These are phyloP conservation scores for Neotragus moschatus DNA, from an alignment of 2,113 vertebrate species.

Conservation along the genomic window DNA sequence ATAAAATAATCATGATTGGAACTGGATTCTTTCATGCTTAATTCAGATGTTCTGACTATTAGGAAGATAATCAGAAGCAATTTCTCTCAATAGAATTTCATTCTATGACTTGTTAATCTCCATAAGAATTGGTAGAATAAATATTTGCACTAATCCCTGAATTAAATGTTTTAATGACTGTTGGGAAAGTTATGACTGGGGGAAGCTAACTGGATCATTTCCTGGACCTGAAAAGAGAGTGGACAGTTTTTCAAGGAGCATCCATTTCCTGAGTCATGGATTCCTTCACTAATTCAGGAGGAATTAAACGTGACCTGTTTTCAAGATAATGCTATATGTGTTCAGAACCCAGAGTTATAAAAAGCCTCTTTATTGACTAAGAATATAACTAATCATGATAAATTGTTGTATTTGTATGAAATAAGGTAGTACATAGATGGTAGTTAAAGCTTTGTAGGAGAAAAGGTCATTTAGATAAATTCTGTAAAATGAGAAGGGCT, in stretches of 20 bases:
- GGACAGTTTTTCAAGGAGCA: neutral
- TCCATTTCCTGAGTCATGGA: neutral
- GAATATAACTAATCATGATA: neutral
- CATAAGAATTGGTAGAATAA: neutral
- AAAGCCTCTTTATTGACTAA: neutral
- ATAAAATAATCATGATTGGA: neutral
- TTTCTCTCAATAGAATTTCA: neutral
- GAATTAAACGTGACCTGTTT: neutral
- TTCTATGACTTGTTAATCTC: neutral
- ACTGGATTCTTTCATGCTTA: neutral
- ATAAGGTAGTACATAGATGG: neutral
- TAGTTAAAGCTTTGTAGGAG: neutral
- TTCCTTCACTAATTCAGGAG: neutral
- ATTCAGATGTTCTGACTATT: neutral
- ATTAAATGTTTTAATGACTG: neutral
- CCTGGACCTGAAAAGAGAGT: neutral
- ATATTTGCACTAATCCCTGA: neutral
- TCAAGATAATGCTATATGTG: neutral
- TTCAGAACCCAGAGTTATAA: neutral
- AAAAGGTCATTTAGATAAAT: neutral
- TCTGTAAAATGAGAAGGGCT: neutral
- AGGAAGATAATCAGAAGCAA: neutral
- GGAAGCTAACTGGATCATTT: neutral
- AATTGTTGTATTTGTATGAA: neutral
- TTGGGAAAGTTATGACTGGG: neutral